Conservation (phyloP, 2,113 vertebrate genomes). For the Labeo rohita region DNA sequence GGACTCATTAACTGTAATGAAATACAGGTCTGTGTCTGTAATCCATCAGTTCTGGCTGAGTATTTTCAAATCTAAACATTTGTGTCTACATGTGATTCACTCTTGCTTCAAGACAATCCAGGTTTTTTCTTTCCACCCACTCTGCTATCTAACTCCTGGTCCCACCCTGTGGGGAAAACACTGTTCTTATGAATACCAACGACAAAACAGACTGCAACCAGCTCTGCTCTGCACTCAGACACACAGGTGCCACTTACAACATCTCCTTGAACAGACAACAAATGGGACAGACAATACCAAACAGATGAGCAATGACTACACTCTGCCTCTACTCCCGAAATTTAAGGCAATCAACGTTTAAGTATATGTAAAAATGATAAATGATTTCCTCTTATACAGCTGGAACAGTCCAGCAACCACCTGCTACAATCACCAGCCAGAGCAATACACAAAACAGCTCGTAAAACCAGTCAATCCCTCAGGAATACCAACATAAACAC, state of each 20-base stretch:
- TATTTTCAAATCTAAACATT: constrained; percentile 39
- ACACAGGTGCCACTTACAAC: background rate
- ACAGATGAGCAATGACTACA: background rate
- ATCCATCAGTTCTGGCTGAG: background rate
- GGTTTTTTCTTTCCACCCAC: background rate
- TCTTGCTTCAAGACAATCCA: constrained; percentile 11
- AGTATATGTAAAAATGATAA: background rate
- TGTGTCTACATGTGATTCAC: constrained; percentile 34
- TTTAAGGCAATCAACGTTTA: background rate
- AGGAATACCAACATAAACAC: constrained; percentile 10
- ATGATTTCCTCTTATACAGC: background rate
- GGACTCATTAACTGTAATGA: constrained; percentile 16
- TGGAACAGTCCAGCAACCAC: background rate
- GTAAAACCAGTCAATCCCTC: constrained; percentile 18
- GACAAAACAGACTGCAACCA: constrained; percentile 22
- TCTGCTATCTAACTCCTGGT: background rate
- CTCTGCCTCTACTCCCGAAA: background rate
- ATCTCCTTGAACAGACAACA: background rate
- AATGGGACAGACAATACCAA: background rate
- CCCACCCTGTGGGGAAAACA: background rate
- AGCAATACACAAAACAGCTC: constrained; percentile 18
- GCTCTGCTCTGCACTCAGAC: background rate
- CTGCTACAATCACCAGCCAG: background rate
- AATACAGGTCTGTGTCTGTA: background rate
- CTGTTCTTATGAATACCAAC: constrained; percentile 27